A percentile compares a stretch with the other conserved stretches of the same genome.
phyloP scores from a whole-genome alignment of 2,113 vertebrate genomes.

The Nesoenas mayeri region DNA sequence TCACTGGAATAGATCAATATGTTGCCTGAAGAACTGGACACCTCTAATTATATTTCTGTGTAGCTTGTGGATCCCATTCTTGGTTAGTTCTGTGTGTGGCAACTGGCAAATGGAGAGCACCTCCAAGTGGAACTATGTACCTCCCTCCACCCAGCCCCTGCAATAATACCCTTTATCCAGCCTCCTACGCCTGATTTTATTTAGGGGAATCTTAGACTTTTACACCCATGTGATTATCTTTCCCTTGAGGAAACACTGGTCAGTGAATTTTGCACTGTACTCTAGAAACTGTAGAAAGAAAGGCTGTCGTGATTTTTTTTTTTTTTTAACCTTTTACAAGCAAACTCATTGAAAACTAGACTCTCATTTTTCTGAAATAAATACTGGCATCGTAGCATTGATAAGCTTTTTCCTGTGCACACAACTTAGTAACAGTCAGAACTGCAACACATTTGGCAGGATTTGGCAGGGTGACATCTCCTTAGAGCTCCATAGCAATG shows the following conservation, averaged over 20 bases:
- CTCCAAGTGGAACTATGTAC: not conserved
- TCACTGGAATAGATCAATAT: not conserved
- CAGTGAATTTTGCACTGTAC: not conserved
- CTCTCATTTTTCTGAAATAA: not conserved
- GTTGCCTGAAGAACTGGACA: not conserved
- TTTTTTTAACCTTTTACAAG: not conserved
- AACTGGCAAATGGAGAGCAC: not conserved
- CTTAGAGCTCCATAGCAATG: not conserved
- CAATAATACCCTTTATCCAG: not conserved
- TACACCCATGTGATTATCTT: not conserved
- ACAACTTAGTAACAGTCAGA: not conserved
- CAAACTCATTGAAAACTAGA: not conserved
- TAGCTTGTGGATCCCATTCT: not conserved
- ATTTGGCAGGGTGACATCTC: rapidly evolving
- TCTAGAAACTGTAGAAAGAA: not conserved
- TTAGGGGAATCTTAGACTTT: not conserved
- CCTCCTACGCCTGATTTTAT: not conserved
- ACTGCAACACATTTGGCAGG: not conserved
- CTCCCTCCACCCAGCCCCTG: not conserved
- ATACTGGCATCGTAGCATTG: not conserved
- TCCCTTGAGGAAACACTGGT: not conserved
- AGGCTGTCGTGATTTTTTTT: not conserved
- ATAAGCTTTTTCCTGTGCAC: not conserved
- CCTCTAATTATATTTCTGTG: not conserved
- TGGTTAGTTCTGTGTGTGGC: not conserved